Base-by-base conservation (phyloP, 2,888 invertebrate species). In the Craniophora ligustri region DNA sequence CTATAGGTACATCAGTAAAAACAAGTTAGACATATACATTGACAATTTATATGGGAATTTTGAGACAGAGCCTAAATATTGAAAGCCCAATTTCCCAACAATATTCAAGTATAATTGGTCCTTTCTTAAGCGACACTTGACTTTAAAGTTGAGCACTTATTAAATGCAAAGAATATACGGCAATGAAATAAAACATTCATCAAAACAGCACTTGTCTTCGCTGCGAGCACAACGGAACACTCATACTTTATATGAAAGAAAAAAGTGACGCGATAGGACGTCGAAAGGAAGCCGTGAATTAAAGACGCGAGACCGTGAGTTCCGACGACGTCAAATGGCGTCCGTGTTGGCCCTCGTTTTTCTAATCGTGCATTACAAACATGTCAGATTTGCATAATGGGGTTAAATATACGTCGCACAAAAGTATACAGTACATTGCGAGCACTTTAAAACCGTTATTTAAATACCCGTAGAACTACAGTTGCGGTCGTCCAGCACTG, bases 261-360 rank as follows among this genome's bases (percentile, higher is more conserved):
- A 67, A 46, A 68, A 54, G 32, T 68, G 47, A 57, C 60, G 53
- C 30, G 30, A 5, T 23, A 41, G 31, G 45, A 26, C 35, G 35
- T 39, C 11, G 50, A 31, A 39, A 48, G 61, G 55, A 69, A 70
- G 73, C 64, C 58, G 61, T 62, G 67, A 77, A 80, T 76, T 74
- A 78, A 70, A 67, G 46, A 67, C 54, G 50, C 53, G 48, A 35
- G 31, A 39, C 39, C 34, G 59, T 60, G 34, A 60, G 61, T 56
- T 48, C 56, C 63, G 46, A 46, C 61, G 73, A 66, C 67, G 75
- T 75, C 74, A 78, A 82, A 81, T 79, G 76, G 69, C 72, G 65
- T 63, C 61, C 49, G 57, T 72, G 71, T 68, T 58, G 68, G 61
- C 32, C 32, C 40, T 47, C 47, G 69, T 64, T 64, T 68, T 64